Evolutionary conservation across 2,797 vertebrate genomes (phyloP).

Genomic region (Poecilia picta): DNA sequence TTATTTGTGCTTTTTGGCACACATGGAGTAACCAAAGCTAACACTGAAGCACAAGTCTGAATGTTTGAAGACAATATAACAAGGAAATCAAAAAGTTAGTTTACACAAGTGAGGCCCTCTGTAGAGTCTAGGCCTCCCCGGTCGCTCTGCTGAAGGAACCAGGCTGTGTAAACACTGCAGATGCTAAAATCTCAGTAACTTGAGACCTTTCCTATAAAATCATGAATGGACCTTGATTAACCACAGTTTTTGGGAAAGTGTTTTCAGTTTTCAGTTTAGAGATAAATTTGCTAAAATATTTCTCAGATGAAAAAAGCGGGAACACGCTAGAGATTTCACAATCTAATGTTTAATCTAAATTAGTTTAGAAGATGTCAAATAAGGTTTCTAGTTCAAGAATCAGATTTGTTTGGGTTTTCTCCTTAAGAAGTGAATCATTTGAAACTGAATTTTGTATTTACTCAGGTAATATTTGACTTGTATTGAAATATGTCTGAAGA

Average conservation of each 20-base stretch:
- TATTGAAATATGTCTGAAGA: neutral
- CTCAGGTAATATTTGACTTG: neutral
- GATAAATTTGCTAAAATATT: neutral
- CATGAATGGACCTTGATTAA: neutral
- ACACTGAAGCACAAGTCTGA: neutral
- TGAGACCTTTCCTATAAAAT: neutral
- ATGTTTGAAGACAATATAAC: constrained; percentile 9
- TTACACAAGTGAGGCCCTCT: constrained; percentile 50
- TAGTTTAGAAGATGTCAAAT: too few species aligned
- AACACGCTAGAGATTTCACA: neutral
- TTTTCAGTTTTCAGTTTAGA: neutral
- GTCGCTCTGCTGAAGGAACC: constrained; percentile 19
- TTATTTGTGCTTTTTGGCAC: constrained; percentile 12
- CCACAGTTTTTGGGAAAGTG: neutral
- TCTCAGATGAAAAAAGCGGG: neutral
- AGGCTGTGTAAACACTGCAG: constrained; percentile 46
- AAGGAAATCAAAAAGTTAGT: constrained; percentile 48
- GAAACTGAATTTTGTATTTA: neutral
- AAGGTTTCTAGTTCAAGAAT: neutral
- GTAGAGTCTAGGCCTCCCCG: neutral
- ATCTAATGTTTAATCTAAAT: neutral
- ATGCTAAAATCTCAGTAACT: neutral
- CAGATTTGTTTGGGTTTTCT: neutral
- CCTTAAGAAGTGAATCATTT: neutral
- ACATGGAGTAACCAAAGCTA: neutral